Evolutionary conservation across 2,113 vertebrate species (phyloP).

Genomic region (Sterna hirundo): DNA sequence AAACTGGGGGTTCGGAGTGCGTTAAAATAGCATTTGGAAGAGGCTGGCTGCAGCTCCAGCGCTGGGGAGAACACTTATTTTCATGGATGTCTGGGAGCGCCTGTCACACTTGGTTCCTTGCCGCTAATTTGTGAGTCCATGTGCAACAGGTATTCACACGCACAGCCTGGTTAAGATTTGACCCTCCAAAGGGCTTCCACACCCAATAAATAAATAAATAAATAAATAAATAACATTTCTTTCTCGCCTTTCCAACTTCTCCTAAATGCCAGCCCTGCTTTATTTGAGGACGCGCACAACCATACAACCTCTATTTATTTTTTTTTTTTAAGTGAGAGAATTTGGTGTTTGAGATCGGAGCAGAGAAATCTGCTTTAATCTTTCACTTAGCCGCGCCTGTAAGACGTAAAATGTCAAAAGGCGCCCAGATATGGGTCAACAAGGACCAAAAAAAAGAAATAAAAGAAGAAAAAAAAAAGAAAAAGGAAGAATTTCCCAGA

Average conservation of each 20-base stretch:
- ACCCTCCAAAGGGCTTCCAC: neutral
- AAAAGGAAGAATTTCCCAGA: constrained; percentile 33
- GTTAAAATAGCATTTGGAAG: neutral
- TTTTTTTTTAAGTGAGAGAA: neutral
- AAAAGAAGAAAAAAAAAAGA: neutral
- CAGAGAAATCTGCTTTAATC: neutral
- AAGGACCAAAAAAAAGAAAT: neutral
- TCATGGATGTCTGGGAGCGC: neutral
- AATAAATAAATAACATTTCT: neutral
- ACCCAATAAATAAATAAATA: neutral
- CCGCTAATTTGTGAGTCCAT: constrained; percentile 23
- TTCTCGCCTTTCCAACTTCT: neutral
- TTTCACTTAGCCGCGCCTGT: neutral
- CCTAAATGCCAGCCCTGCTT: neutral
- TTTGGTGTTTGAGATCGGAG: neutral
- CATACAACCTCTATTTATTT: neutral
- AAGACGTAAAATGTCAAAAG: neutral
- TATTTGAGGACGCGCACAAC: neutral
- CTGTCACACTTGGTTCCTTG: constrained; percentile 35
- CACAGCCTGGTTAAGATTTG: neutral
- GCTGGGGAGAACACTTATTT: neutral
- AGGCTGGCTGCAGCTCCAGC: neutral
- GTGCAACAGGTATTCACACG: constrained; percentile 61
- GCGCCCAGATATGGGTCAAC: neutral
- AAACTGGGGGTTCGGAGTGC: neutral